Conservation (phyloP, 2,888 invertebrate species). For the Scaptomyza cyrtandrae region DNA sequence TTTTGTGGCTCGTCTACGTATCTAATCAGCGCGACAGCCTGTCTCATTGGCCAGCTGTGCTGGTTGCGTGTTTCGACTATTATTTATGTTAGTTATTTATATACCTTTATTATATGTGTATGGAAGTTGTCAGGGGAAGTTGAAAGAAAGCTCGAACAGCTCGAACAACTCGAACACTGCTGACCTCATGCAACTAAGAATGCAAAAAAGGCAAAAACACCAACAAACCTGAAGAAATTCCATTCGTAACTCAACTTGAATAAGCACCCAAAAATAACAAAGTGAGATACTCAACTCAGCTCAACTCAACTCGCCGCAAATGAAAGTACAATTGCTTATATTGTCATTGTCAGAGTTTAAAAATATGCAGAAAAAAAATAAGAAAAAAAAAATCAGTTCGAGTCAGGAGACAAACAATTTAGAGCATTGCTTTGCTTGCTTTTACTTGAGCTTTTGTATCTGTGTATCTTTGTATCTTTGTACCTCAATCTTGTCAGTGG, state of each 20-base stretch:
- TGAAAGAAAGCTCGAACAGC: conserved; percentile 43
- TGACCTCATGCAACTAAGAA: conserved; percentile 62
- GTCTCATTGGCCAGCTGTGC: conserved; percentile 64
- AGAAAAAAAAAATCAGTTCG: conserved; percentile 9
- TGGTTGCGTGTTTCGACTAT: conserved; percentile 48
- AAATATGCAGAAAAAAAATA: conserved; percentile 39
- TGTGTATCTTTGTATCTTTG: conserved; percentile 1
- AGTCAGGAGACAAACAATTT: conserved; percentile 49
- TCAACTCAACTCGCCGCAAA: conserved; percentile 43
- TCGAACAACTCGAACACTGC: conserved; percentile 30
- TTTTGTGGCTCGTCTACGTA: conserved; percentile 38
- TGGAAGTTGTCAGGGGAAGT: conserved; percentile 20
- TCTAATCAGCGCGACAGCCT: conserved; percentile 69
- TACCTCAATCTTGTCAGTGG: conserved; percentile 26
- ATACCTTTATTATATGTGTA: conserved; percentile 32
- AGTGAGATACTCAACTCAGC: conserved; percentile 23
- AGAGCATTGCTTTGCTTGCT: conserved; percentile 61
- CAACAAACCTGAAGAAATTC: conserved; percentile 34
- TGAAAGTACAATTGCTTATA: conserved; percentile 63
- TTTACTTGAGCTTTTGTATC: conserved; percentile 60
- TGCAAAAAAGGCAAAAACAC: conserved; percentile 47
- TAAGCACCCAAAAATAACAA: conserved; percentile 50
- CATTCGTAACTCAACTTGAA: conserved; percentile 39
- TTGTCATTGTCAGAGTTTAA: conserved; percentile 53
- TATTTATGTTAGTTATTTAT: conserved; percentile 60